phyloP scores from a whole-genome alignment of 2,113 vertebrate species.

The Aphelocoma coerulescens region DNA sequence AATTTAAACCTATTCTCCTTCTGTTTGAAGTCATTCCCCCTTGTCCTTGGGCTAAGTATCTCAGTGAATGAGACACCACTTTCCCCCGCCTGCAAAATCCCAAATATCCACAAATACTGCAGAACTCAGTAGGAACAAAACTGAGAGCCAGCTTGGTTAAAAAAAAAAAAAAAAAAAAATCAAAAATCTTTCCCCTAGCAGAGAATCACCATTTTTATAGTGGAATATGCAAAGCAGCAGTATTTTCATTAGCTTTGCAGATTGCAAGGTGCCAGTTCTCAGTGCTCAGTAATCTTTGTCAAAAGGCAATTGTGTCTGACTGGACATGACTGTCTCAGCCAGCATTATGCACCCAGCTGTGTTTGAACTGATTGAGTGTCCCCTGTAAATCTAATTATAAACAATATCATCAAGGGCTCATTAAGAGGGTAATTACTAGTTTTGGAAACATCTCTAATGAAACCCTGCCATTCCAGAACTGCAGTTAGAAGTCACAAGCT shows the following conservation, averaged over 20 bases:
- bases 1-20: background rate
- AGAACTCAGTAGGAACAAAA: background rate
- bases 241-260: background rate
- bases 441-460: background rate
- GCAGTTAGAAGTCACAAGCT: background rate
- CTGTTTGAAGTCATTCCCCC: background rate
- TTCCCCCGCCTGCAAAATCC: background rate
- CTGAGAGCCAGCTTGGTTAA: background rate
- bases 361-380: background rate
- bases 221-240: background rate
- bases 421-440: background rate
- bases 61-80: background rate
- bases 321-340: background rate
- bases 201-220: background rate
- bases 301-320: background rate
- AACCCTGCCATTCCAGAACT: background rate
- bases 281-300: background rate
- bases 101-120: background rate
- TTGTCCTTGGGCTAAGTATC: background rate
- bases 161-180: background rate
- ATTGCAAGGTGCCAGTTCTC: background rate
- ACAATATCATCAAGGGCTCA: background rate
- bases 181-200: background rate
- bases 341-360: background rate
- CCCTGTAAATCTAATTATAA: background rate